Conservation (phyloP, 2,113 vertebrate genomes). For the Galemys pyrenaicus region DNA sequence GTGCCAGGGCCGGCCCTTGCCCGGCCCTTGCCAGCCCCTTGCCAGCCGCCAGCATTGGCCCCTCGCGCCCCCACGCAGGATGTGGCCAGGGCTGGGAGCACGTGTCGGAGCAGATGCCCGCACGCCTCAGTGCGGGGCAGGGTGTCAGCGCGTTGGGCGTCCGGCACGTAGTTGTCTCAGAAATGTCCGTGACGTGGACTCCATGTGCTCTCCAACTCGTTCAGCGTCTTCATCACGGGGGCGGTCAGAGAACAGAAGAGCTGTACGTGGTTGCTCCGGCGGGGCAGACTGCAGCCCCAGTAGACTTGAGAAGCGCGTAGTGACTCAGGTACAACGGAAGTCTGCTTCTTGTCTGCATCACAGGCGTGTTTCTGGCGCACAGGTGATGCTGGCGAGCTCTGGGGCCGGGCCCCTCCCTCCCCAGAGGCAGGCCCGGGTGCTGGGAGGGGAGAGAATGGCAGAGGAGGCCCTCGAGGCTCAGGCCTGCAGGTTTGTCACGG, state of each 20-base stretch:
- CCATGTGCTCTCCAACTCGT: not conserved
- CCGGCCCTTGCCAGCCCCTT: not conserved
- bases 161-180: not conserved
- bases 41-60: not conserved
- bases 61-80: too few species aligned
- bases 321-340: not conserved
- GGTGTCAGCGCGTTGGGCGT: too few species aligned
- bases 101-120: not conserved
- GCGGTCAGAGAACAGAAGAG: not conserved
- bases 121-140: too few species aligned
- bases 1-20: not conserved
- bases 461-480: not conserved
- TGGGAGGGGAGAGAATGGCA: not conserved
- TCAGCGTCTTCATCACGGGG: not conserved
- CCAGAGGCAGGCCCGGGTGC: not conserved
- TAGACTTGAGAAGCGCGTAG: not conserved
- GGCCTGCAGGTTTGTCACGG: not conserved
- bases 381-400: not conserved
- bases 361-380: not conserved
- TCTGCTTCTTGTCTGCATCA: slow-evolving; percentile 19
- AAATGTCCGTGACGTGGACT: not conserved
- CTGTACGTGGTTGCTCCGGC: not conserved
- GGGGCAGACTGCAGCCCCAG: not conserved
- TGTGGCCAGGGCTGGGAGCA: not conserved
- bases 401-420: not conserved